A percentile compares a stretch with the other conserved stretches of the same genome.
Conservation (phyloP, 1,140 invertebrate species). For the Cepaea nemoralis region DNA sequence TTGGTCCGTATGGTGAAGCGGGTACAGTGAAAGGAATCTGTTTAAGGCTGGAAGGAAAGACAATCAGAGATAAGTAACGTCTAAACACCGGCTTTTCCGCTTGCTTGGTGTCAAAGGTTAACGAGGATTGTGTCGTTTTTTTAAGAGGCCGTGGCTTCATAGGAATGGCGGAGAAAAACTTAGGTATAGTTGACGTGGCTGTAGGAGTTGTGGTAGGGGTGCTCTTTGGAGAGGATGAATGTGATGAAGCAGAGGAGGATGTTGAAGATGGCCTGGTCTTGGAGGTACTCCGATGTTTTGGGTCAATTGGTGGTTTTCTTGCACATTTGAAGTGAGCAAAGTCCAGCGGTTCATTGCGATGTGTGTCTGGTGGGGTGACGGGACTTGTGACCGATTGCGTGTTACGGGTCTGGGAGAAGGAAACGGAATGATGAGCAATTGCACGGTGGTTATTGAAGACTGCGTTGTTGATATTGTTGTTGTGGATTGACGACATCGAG, state of each 20-base stretch:
- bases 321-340: not conserved
- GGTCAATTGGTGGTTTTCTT: not conserved
- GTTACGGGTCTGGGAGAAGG: constrained; percentile 13
- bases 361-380: not conserved
- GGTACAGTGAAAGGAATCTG: constrained; percentile 68
- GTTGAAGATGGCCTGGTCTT: not conserved
- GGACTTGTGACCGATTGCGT: not conserved
- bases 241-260: constrained; percentile 3
- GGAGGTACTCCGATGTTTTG: not conserved
- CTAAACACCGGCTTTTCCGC: constrained; percentile 42
- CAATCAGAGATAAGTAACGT: constrained; percentile 60
- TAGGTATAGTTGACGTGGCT: not conserved
- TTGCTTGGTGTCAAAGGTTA: not conserved
- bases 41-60: constrained; percentile 65
- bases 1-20: constrained; percentile 38
- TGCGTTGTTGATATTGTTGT: not conserved
- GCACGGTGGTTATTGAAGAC: not conserved
- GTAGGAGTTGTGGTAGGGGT: not conserved
- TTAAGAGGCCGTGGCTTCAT: not conserved
- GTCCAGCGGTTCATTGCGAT: not conserved
- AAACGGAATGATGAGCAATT: not conserved
- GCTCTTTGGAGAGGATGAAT: not conserved
- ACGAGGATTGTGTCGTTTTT: constrained; percentile 2
- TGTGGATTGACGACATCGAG: not conserved
- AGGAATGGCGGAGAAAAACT: not conserved